A percentile compares a stretch with the other conserved stretches of the same genome.
Conservation (phyloP, 2,888 invertebrate genomes). For the Euplagia quadripunctaria region DNA sequence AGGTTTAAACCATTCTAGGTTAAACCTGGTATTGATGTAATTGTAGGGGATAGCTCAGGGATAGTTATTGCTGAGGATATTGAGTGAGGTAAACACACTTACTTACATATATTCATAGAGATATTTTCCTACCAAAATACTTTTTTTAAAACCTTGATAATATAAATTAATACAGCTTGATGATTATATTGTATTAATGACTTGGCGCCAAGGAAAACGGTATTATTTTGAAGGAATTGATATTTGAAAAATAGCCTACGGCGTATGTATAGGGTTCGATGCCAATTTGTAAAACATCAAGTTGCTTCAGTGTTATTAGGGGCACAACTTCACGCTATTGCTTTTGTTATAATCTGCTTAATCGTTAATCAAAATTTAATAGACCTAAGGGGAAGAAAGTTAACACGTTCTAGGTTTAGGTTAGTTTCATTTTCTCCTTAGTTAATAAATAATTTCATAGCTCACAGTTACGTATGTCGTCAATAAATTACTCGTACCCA, state of each 20-base stretch:
- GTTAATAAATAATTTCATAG: slow-evolving; percentile 7
- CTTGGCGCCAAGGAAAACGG: too few species aligned
- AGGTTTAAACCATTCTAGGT: too few species aligned
- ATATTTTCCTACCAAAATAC: too few species aligned
- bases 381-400: neutral
- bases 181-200: too few species aligned
- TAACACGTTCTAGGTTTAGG: neutral
- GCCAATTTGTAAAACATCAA: slow-evolving; percentile 66
- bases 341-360: slow-evolving; percentile 3
- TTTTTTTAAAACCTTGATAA: too few species aligned
- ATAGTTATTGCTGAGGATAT: too few species aligned
- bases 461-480: slow-evolving; percentile 21
- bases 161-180: too few species aligned
- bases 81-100: too few species aligned
- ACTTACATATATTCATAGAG: too few species aligned
- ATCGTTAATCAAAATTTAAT: slow-evolving; percentile 2
- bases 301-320: slow-evolving; percentile 38
- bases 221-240: slow-evolving; percentile 59
- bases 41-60: neutral
- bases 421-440: slow-evolving; percentile 1
- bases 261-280: slow-evolving; percentile 61
- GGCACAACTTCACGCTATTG: slow-evolving; percentile 23
- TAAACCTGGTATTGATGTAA: neutral
- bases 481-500: slow-evolving; percentile 22
- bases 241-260: slow-evolving; percentile 53